Evolutionary conservation across 2,113 vertebrate species (phyloP).

Genomic region (Gulo gulo): DNA sequence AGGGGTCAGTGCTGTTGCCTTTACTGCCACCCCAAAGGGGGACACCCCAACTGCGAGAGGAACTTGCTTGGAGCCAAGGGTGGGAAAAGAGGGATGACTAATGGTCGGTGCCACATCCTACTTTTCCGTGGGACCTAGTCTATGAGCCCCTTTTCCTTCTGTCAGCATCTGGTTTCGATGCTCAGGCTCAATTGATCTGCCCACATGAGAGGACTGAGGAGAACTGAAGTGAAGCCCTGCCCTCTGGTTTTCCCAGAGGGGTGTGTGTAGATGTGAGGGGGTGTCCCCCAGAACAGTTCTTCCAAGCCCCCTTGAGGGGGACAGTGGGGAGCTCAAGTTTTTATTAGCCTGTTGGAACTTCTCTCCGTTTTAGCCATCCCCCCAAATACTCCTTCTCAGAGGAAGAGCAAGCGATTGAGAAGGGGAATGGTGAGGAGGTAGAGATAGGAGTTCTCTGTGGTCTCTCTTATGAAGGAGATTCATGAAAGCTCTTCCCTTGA

Average conservation of each 20-base stretch:
- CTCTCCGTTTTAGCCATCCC: background rate
- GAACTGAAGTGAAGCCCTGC: background rate
- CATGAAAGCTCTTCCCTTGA: background rate
- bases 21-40: background rate
- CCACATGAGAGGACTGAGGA: background rate
- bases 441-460: background rate
- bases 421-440: background rate
- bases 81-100: background rate
- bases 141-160: background rate
- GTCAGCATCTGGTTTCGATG: background rate
- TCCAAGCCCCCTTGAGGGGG: background rate
- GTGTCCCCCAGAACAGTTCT: background rate
- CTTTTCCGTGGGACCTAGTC: background rate
- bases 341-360: background rate
- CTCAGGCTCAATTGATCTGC: background rate
- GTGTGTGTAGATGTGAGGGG: background rate
- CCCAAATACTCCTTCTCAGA: background rate
- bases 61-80: background rate
- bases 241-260: background rate
- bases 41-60: background rate
- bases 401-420: background rate
- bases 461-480: background rate
- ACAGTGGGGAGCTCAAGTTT: background rate
- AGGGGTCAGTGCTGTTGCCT: background rate
- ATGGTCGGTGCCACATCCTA: background rate